Evolutionary conservation across 2,797 vertebrate genomes (phyloP).

Genomic region (Semotilus atromaculatus): DNA sequence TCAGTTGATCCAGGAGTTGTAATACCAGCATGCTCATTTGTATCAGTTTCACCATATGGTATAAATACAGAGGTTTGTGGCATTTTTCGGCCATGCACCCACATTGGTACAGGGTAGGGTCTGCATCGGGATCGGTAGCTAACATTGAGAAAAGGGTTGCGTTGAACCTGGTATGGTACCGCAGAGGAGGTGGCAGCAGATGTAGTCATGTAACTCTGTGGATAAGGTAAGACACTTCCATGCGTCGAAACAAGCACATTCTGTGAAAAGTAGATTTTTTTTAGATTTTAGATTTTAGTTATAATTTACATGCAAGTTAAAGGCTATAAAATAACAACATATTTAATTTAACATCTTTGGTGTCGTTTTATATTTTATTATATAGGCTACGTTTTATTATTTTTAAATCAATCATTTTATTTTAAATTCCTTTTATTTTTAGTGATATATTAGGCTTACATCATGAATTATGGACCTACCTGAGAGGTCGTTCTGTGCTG

Average conservation of each 20-base stretch:
- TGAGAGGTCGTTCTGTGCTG: slow-evolving; percentile 47
- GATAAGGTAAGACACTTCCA: slow-evolving; percentile 85
- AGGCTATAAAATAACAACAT: neutral
- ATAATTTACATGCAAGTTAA: neutral
- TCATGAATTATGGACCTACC: slow-evolving; percentile 1
- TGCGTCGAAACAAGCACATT: slow-evolving; percentile 86
- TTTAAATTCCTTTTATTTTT: neutral
- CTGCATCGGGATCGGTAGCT: slow-evolving; percentile 80
- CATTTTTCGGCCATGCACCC: slow-evolving; percentile 73
- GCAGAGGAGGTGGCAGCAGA: slow-evolving; percentile 73
- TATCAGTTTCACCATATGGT: slow-evolving; percentile 9
- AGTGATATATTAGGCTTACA: neutral
- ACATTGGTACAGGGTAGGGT: slow-evolving; percentile 78
- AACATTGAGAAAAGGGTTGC: slow-evolving; percentile 79
- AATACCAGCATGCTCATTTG: slow-evolving; percentile 24
- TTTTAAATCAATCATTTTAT: neutral
- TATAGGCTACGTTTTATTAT: neutral
- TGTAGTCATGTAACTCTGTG: slow-evolving; percentile 81
- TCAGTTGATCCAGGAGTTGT: neutral
- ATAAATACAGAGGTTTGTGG: slow-evolving; percentile 68
- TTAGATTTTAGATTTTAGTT: too few relatives aligned
- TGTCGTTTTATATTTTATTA: neutral
- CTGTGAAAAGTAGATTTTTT: too few relatives aligned
- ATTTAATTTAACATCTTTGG: neutral
- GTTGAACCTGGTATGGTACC: slow-evolving; percentile 77